Evolutionary conservation across 2,113 vertebrate genomes (phyloP).

Genomic region (Tringa solitaria): DNA sequence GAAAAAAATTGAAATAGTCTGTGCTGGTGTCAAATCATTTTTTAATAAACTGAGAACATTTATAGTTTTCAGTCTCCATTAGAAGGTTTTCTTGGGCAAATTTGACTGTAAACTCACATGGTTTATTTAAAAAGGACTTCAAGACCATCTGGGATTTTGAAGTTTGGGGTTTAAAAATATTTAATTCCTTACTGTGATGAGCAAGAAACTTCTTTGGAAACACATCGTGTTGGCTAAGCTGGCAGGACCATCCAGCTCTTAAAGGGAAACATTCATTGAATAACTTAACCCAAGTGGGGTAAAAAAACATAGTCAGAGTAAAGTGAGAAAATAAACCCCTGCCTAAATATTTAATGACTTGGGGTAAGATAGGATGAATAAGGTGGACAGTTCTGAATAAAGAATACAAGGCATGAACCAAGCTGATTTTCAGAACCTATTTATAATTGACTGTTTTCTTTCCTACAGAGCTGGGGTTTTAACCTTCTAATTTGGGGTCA

Average conservation of each 20-base stretch:
- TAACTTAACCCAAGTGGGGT: neutral
- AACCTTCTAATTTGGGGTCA: neutral
- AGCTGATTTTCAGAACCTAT: neutral
- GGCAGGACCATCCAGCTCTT: neutral
- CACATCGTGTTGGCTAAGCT: neutral
- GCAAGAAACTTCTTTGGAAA: constrained; percentile 36
- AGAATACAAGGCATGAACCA: neutral
- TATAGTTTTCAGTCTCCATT: constrained; percentile 50
- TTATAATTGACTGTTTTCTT: neutral
- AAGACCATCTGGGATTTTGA: constrained; percentile 52
- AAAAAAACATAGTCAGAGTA: neutral
- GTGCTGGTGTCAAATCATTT: constrained; percentile 55
- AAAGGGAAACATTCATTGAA: neutral
- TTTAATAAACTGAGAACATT: constrained; percentile 62
- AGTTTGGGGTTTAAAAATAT: constrained; percentile 42
- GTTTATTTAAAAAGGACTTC: constrained; percentile 28
- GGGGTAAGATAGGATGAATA: neutral
- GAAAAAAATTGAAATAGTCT: constrained; percentile 38
- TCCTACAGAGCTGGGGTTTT: neutral
- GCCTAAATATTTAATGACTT: neutral
- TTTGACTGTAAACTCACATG: neutral
- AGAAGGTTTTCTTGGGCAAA: constrained; percentile 32
- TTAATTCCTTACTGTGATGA: constrained; percentile 9
- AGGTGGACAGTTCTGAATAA: neutral
- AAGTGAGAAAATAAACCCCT: neutral